Percentiles rank a stretch among this genome's conserved stretches.
Conservation (phyloP, 2,888 invertebrate genomes). For the Punctoribates punctum region DNA sequence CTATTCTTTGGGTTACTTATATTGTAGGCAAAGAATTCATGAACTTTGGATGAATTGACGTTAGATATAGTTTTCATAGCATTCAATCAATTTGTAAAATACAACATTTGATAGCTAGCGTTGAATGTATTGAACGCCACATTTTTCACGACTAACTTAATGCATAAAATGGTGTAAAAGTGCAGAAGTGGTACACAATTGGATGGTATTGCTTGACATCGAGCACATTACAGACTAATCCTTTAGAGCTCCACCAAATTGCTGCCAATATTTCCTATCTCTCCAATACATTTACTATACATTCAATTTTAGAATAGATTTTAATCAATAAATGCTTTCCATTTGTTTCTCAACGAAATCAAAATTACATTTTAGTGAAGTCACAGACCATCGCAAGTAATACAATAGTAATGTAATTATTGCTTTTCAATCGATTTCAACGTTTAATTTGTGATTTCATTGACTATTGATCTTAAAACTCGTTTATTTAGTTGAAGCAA, state of each 20-base stretch:
- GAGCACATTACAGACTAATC: slow-evolving; percentile 12
- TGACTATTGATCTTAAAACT: no score
- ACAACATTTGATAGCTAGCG: slow-evolving; percentile 17
- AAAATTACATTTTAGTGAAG: background rate
- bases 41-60: background rate
- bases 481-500: no score
- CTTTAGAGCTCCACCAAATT: background rate
- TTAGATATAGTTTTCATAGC: slow-evolving; percentile 23
- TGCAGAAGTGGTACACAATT: slow-evolving; percentile 9
- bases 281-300: background rate
- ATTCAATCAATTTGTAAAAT: slow-evolving; percentile 34
- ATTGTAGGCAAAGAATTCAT: background rate
- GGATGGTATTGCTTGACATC: slow-evolving; percentile 2
- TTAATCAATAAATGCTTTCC: slow-evolving; percentile 2
- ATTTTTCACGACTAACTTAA: slow-evolving; percentile 29
- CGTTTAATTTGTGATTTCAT: no score
- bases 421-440: no score
- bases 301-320: slow-evolving; percentile 7
- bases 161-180: background rate
- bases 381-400: no score
- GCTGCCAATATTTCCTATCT: background rate
- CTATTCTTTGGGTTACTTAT: background rate
- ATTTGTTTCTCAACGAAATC: no score
- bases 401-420: no score
- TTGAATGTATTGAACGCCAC: slow-evolving; percentile 22